These are phyloP conservation scores for Podargus strigoides DNA, from an alignment of 2,797 vertebrate genomes.

Conservation along the genomic window DNA sequence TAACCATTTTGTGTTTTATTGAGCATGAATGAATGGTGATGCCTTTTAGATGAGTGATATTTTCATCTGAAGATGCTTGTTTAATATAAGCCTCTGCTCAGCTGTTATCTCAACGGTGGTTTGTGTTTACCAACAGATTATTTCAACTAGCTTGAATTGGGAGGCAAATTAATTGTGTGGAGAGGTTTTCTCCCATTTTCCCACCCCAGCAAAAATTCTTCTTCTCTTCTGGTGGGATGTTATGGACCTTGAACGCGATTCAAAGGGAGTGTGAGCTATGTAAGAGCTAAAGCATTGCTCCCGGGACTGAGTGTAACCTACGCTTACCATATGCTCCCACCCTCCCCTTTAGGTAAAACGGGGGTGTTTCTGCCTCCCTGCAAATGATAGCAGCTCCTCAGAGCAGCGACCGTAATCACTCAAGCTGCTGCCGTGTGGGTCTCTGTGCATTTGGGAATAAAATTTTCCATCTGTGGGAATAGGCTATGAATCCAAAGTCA, in stretches of 20 bases:
- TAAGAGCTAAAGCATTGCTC: neutral
- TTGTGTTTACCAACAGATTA: conserved; percentile 25
- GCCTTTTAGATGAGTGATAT: conserved; percentile 53
- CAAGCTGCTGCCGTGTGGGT: neutral
- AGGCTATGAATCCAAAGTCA: neutral
- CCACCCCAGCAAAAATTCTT: neutral
- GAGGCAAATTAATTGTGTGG: neutral
- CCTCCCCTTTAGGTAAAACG: neutral
- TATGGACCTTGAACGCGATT: rapidly evolving
- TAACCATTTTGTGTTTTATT: conserved; percentile 64
- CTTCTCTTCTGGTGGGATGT: neutral
- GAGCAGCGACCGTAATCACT: neutral
- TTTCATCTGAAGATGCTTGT: conserved; percentile 33
- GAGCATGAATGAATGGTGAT: conserved; percentile 63
- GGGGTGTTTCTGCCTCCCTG: neutral
- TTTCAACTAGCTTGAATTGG: neutral
- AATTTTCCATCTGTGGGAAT: neutral
- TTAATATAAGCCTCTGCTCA: conserved; percentile 22
- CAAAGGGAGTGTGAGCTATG: neutral
- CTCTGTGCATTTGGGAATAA: neutral
- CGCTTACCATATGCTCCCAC: neutral
- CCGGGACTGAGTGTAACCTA: neutral
- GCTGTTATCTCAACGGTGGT: neutral
- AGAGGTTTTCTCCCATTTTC: neutral
- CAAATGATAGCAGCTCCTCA: neutral